Evolutionary conservation across 1,140 invertebrate species (phyloP), one percentile per base, ranked within the genome.

Genomic region (Cardiocondyla obscurior): DNA sequence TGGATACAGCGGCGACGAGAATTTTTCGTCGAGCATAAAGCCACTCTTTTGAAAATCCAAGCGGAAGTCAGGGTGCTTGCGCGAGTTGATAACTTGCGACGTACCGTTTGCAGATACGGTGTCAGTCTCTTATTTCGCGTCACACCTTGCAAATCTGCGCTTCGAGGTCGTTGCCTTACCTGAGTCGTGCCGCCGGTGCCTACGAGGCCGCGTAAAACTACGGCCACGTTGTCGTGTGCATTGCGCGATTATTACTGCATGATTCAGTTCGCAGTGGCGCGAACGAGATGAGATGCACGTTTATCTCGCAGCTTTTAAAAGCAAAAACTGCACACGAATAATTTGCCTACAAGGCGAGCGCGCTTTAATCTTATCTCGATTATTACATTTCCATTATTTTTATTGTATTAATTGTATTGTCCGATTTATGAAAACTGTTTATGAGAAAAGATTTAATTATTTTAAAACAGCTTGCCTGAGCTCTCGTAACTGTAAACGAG

Each of bases 131-230:
- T 19, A 19, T 53, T 76, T 87, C 86, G 83, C 87, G 88, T 90
- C 85, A 88, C 65, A 84, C 67, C 77, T 88, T 89, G 87, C 83
- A 91, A 92, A 93, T 92, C 87, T 74, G 82, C 81, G 84, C 90
- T 89, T 73, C 90, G 92, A 93, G 91, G 90, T 93, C 92, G 88
- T 92, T 93, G 92, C 89, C 92, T 93, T 91, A 90, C 90, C 88
- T 89, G 89, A 87, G 85, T 83, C 81, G 79, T 89, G 88, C 81
- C 85, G 57, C 28, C 60, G 82, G 88, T 89, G 90, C 84, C 82
- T 88, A 91, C 89, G 81, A 82, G 82, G 67, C 81, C 74, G 72
- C 44, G 62, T 42, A 82, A 77, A 72, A 74, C 60, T 58, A 5
- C 25, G 19, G 36, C 25, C 28, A 8, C 19, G 85, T 76, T 70